phyloP scores from a whole-genome alignment of 2,888 invertebrate genomes.

The Drosophila infuscata region DNA sequence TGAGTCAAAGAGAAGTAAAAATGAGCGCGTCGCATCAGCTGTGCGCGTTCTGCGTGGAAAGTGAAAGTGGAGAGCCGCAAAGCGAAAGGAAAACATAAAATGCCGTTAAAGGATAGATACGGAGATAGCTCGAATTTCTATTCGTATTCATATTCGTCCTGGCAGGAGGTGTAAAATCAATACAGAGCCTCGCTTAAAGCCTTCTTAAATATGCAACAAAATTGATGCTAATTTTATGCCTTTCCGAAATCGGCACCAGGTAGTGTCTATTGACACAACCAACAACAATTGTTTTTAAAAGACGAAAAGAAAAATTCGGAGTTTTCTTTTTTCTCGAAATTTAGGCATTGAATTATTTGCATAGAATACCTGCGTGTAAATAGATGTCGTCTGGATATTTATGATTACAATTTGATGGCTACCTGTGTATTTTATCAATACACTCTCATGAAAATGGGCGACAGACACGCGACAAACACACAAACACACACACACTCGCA shows the following conservation, averaged over 20 bases:
- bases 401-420: constrained; percentile 38
- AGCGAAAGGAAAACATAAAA: constrained; percentile 34
- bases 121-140: background rate
- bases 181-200: constrained; percentile 49
- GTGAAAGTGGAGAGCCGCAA: constrained; percentile 32
- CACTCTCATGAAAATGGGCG: constrained; percentile 42
- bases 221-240: constrained; percentile 61
- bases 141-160: background rate
- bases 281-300: constrained; percentile 5
- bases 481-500: background rate
- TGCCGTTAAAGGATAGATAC: constrained; percentile 59
- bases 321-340: background rate
- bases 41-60: constrained; percentile 25
- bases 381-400: constrained; percentile 64
- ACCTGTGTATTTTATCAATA: constrained; percentile 27
- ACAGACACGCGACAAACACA: constrained; percentile 52
- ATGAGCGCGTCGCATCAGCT: constrained; percentile 40
- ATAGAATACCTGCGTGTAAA: constrained; percentile 63
- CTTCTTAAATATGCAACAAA: constrained; percentile 45
- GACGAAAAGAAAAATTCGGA: background rate
- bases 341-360: constrained; percentile 18
- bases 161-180: constrained; percentile 70
- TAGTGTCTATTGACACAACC: constrained; percentile 36
- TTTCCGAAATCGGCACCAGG: constrained; percentile 40
- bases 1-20: constrained; percentile 28